Base-by-base conservation (phyloP, 2,888 invertebrate genomes). In the Helicoverpa assulta region DNA sequence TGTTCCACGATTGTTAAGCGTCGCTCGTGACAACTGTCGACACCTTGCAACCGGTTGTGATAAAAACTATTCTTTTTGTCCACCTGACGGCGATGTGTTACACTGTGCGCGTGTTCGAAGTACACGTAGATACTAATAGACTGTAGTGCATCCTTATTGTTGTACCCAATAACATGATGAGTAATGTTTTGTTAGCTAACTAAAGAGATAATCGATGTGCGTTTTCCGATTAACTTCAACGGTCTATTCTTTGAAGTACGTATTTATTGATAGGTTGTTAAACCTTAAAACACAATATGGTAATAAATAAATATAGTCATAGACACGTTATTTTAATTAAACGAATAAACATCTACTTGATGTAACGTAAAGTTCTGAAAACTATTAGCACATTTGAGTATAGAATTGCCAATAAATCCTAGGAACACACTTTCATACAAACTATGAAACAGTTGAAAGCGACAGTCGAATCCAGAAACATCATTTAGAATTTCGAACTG, bases 11-110 rank as follows among this genome's bases (percentile, higher is more conserved):
- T 83, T 82, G 87, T 89, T 85, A 88, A 83, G 86, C 82, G 72
- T 79, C 69, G 84, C 84, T 88, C 90, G 90, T 90, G 90, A 90
- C 90, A 88, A 85, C 82, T 86, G 85, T 78, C 70, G 73, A 75
- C 89, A 90, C 92, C 92, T 91, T 91, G 89, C 90, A 83, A 87
- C 80, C 85, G 84, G 86, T 85, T 65, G 80, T 72, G 54, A 78
- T 84, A 75, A 83, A 85, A 88, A 87, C 80, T 77, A 62, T 65
- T 84, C 77, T 89, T 88, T 89, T 89, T 90, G 89, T 91, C 86
- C 90, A 89, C 88, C 86, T 85, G 85, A 88, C 82, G 60, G 73
- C 73, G 79, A 85, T 88, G 89, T 88, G 89, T 86, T 81, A 70
- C 83, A 85, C 81, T 84, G 84, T 86, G 88, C 92, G 88, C 90